Conservation (phyloP, 2,113 vertebrate species). For the Psilopogon haemacephalus region DNA sequence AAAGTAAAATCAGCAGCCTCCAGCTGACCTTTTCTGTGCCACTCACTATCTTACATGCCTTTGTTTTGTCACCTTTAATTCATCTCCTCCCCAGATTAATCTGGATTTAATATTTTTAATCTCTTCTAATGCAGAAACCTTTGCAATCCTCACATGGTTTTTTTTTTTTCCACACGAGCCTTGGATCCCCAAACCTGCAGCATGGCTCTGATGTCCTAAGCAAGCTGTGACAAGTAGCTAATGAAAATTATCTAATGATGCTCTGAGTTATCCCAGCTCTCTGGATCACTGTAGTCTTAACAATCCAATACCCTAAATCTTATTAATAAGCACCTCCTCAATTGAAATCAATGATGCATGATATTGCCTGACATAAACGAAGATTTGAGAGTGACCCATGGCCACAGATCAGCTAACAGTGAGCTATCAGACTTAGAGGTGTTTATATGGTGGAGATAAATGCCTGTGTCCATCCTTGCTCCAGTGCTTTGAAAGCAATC, state of each 20-base stretch:
- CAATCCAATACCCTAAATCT: not conserved
- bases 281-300: not conserved
- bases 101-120: not conserved
- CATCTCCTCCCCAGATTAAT: not conserved
- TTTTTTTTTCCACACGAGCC: not conserved
- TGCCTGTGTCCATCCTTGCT: not conserved
- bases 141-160: not conserved
- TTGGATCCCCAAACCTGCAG: not conserved
- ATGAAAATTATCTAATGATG: not conserved
- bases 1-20: not conserved
- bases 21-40: not conserved
- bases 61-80: not conserved
- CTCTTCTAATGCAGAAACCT: not conserved
- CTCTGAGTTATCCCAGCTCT: not conserved
- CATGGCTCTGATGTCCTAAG: not conserved
- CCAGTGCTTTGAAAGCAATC: not conserved
- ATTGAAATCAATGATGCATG: not conserved
- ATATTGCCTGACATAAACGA: not conserved
- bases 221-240: not conserved
- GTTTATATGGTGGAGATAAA: not conserved
- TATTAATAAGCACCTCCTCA: not conserved
- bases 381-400: conserved; percentile 2
- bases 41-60: not conserved
- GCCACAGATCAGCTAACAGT: not conserved
- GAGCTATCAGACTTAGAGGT: not conserved